Evolutionary conservation across 2,113 vertebrate genomes (phyloP).

Genomic region (Entosphenus tridentatus): DNA sequence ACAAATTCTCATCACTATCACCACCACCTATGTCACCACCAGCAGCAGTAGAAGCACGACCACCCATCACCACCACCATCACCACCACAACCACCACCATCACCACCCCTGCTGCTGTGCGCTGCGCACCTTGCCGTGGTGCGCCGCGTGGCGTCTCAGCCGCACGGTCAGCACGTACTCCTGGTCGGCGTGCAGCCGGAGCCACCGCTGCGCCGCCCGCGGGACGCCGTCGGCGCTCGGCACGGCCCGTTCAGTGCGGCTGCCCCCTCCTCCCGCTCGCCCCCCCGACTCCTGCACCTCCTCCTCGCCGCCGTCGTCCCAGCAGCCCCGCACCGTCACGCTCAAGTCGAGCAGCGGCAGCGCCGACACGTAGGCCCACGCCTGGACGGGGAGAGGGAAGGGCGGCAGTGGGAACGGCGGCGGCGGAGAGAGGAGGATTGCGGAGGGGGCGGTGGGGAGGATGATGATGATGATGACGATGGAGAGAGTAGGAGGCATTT

Average conservation of each 20-base stretch:
- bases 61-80: too few species aligned
- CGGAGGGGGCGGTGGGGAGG: background rate
- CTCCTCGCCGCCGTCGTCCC: conserved; percentile 31
- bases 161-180: conserved; percentile 82
- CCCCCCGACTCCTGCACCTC: conserved; percentile 13
- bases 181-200: conserved; percentile 65
- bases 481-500: too few species aligned
- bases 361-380: conserved; percentile 57
- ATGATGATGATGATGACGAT: background rate
- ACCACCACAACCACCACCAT: too few species aligned
- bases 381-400: conserved; percentile 21
- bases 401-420: background rate
- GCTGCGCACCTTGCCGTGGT: conserved; percentile 27
- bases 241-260: conserved; percentile 24
- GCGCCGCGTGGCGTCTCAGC: conserved; percentile 36
- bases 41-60: too few species aligned
- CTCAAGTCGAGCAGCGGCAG: conserved; percentile 52
- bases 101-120: too few species aligned
- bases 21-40: too few species aligned
- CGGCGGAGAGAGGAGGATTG: background rate
- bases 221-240: conserved; percentile 20
- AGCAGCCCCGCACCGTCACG: conserved; percentile 60
- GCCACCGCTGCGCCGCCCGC: conserved; percentile 44
- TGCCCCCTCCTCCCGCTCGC: too few species aligned
- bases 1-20: too few species aligned